Conservation (phyloP, 1,140 invertebrate species). For the Oppia nitens region DNA sequence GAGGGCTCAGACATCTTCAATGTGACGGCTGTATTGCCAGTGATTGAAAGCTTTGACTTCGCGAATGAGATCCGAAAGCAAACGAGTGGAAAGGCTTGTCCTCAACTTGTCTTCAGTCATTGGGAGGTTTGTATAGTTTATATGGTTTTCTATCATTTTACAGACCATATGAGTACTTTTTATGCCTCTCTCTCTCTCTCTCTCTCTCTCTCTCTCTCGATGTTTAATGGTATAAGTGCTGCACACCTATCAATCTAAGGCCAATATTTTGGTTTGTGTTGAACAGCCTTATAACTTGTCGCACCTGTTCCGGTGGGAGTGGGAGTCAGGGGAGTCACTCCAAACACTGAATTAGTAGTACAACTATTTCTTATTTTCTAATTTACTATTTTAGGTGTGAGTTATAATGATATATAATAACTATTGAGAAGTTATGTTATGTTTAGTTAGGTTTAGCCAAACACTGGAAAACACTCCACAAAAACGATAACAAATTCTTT, state of each 20-base stretch:
- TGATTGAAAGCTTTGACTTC: conserved; percentile 90
- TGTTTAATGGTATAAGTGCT: neutral
- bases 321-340: neutral
- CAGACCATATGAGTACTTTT: too few species aligned
- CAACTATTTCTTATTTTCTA: neutral
- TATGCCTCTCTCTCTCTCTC: too few species aligned
- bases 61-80: conserved; percentile 75
- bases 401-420: neutral
- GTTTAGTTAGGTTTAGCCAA: too few species aligned
- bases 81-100: conserved; percentile 85
- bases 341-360: neutral
- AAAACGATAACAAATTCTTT: too few species aligned
- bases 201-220: too few species aligned
- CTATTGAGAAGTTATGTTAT: neutral
- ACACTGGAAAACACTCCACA: too few species aligned
- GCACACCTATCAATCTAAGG: neutral
- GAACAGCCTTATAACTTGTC: neutral
- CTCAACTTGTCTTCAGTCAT: conserved; percentile 88
- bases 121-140: conserved; percentile 62
- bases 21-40: conserved; percentile 72
- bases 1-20: conserved; percentile 72
- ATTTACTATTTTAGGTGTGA: neutral
- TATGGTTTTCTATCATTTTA: neutral
- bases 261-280: neutral
- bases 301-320: conserved; percentile 1